These are phyloP conservation scores for Palloptera scutellata DNA, from an alignment of 2,888 invertebrate species.

Conservation along the genomic window DNA sequence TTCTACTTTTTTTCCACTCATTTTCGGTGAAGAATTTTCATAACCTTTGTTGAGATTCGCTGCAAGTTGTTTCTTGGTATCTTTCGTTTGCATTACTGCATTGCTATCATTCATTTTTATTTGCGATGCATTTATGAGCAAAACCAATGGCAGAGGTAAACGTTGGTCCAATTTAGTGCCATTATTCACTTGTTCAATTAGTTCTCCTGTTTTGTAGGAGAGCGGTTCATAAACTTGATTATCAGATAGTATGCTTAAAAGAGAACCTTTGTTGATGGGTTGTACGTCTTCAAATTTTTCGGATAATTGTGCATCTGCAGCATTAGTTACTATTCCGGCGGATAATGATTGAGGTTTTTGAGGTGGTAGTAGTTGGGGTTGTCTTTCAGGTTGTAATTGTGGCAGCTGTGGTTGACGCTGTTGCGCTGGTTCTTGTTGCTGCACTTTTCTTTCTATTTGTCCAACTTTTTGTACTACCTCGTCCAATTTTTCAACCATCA, in stretches of 20 bases:
- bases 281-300: slow-evolving; percentile 18
- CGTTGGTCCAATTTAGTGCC: slow-evolving; percentile 44
- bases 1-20: neutral
- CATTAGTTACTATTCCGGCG: too few species aligned
- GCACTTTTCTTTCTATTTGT: slow-evolving; percentile 67
- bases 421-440: slow-evolving; percentile 51
- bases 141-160: slow-evolving; percentile 55
- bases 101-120: slow-evolving; percentile 38
- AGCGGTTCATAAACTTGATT: slow-evolving; percentile 54
- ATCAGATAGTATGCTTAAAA: slow-evolving; percentile 53
- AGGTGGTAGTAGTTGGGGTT: slow-evolving; percentile 3
- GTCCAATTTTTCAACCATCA: slow-evolving; percentile 55
- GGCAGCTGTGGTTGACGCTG: neutral
- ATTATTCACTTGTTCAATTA: slow-evolving; percentile 37
- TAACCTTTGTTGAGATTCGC: slow-evolving; percentile 1
- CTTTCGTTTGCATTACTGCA: slow-evolving; percentile 16
- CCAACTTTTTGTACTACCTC: slow-evolving; percentile 56
- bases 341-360: neutral
- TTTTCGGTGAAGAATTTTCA: neutral
- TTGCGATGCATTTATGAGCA: slow-evolving; percentile 53
- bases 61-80: neutral
- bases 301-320: neutral
- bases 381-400: slow-evolving; percentile 14
- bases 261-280: slow-evolving; percentile 39
- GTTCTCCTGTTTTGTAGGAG: slow-evolving; percentile 58